Evolutionary conservation across 2,113 vertebrate genomes (phyloP).

Genomic region (Boleophthalmus pectinirostris): DNA sequence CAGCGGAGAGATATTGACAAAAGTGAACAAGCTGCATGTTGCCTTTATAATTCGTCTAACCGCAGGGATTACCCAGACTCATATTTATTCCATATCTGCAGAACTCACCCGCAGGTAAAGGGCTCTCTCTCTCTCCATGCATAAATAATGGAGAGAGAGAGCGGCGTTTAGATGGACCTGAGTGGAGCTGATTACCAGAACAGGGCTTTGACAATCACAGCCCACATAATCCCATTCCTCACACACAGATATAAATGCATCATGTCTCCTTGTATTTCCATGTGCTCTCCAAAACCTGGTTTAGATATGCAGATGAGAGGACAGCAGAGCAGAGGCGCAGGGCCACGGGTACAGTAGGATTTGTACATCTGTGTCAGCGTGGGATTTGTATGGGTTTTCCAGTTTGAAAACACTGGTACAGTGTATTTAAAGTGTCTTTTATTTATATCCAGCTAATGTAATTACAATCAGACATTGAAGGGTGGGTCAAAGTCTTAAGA

Average conservation of each 20-base stretch:
- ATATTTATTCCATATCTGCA: constrained; percentile 62
- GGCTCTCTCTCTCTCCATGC: constrained; percentile 43
- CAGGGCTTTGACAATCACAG: constrained; percentile 57
- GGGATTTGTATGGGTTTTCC: not conserved
- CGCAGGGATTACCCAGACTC: constrained; percentile 65
- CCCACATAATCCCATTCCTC: constrained; percentile 68
- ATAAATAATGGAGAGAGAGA: constrained; percentile 52
- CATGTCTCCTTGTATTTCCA: constrained; percentile 65
- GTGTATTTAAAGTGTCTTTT: too few species aligned
- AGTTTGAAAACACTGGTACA: not conserved
- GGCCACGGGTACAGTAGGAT: not conserved
- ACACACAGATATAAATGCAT: constrained; percentile 67
- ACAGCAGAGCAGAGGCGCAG: not conserved
- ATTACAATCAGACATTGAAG: too few species aligned
- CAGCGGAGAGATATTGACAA: constrained; percentile 20
- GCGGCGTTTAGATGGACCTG: constrained; percentile 53
- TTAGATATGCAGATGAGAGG: constrained; percentile 66
- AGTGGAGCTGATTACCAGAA: constrained; percentile 66
- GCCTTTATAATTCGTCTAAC: constrained; percentile 45
- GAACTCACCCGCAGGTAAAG: constrained; percentile 64
- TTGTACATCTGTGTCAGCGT: not conserved
- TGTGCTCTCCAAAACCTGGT: constrained; percentile 63
- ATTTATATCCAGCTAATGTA: too few species aligned
- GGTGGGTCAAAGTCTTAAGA: too few species aligned
- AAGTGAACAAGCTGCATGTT: constrained; percentile 23